Conservation (phyloP, 2,113 vertebrate genomes). For the Misgurnus mizolepis region DNA sequence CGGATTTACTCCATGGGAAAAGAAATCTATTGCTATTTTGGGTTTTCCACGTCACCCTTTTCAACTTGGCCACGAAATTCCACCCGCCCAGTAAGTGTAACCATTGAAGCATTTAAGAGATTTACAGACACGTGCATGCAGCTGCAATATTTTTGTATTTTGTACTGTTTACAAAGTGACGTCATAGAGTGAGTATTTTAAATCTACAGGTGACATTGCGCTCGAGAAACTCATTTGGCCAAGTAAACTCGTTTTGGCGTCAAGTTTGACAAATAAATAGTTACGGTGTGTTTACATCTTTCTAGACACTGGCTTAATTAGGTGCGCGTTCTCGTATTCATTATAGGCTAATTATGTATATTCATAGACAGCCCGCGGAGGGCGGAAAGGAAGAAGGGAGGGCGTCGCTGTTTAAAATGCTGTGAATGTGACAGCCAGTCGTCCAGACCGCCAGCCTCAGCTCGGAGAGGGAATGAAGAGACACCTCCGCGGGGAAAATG, state of each 20-base stretch:
- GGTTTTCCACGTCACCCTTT: slow-evolving; percentile 69
- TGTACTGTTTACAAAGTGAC: background rate
- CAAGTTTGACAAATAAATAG: no score
- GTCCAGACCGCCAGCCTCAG: slow-evolving; percentile 68
- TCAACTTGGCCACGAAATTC: slow-evolving; percentile 67
- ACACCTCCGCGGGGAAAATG: slow-evolving; percentile 50
- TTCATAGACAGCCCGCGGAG: background rate
- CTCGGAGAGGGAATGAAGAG: slow-evolving; percentile 51
- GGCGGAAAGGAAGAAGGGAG: slow-evolving; percentile 57
- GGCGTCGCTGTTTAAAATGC: slow-evolving; percentile 76
- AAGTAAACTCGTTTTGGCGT: no score
- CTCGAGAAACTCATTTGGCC: no score
- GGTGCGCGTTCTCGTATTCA: background rate
- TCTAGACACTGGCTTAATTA: background rate
- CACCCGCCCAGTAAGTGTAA: slow-evolving; percentile 21
- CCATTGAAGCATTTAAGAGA: slow-evolving; percentile 25
- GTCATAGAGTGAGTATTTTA: background rate
- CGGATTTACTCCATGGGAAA: slow-evolving; percentile 75
- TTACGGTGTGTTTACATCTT: background rate
- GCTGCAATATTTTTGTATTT: slow-evolving; percentile 52
- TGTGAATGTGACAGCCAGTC: slow-evolving; percentile 67
- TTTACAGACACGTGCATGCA: slow-evolving; percentile 40
- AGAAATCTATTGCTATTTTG: slow-evolving; percentile 73
- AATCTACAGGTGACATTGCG: no score
- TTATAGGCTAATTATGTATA: background rate